phyloP scores from a whole-genome alignment of 2,797 vertebrate species.

The Poecilia gillii region DNA sequence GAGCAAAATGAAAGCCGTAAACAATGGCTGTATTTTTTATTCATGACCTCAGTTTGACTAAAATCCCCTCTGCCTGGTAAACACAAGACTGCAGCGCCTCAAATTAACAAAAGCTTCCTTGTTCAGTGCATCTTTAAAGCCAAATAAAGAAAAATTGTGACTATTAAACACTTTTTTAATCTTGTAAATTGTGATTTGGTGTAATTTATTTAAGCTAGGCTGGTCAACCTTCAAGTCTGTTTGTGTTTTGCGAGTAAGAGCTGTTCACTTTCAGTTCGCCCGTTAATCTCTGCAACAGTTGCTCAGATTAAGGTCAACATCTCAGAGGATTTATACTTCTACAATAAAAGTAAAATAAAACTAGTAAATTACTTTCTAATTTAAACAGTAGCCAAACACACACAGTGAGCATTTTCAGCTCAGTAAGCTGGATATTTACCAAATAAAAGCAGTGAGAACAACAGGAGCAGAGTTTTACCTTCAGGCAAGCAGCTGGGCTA shows the following conservation, averaged over 20 bases:
- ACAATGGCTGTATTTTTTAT: background rate
- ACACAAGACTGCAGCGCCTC: background rate
- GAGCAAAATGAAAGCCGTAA: background rate
- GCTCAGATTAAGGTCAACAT: conserved; percentile 34
- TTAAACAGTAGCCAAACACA: background rate
- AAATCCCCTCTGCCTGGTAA: conserved; percentile 2
- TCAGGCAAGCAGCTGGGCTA: conserved; percentile 30
- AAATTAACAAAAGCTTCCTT: conserved; percentile 39
- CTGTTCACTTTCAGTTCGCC: conserved; percentile 13
- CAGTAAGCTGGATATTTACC: background rate
- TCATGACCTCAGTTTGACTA: conserved; percentile 17
- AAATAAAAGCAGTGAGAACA: background rate
- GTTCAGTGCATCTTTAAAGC: conserved; percentile 28
- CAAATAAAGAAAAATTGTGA: conserved; percentile 51
- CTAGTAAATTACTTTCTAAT: conserved; percentile 13
- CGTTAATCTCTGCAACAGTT: conserved; percentile 36
- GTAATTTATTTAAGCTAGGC: conserved; percentile 14
- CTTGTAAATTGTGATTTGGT: conserved; percentile 21
- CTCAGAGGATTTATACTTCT: conserved; percentile 14
- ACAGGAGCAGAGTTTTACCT: background rate
- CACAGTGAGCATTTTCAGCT: background rate
- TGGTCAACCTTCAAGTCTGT: conserved; percentile 12
- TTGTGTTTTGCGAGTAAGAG: conserved; percentile 31
- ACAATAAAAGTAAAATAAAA: conserved; percentile 25
- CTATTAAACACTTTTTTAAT: conserved; percentile 43